Conservation (phyloP, 2,113 vertebrate genomes). For the Microcebus jonahi region DNA sequence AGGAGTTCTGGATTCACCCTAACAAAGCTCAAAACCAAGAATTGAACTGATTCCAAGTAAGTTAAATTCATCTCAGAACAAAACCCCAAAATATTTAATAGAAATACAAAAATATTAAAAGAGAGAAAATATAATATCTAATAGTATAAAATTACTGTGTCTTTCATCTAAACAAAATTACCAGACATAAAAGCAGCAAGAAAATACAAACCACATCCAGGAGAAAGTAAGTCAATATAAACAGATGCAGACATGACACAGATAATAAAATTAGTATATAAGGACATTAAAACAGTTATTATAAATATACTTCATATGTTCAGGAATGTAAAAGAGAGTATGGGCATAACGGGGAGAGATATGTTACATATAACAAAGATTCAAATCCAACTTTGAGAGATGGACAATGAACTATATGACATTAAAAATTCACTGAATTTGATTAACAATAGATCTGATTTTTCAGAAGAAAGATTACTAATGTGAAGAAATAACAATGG, state of each 20-base stretch:
- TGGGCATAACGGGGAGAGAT: background rate
- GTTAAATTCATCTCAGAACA: background rate
- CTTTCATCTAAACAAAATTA: background rate
- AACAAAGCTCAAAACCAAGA: background rate
- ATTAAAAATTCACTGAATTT: background rate
- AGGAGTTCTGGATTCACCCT: background rate
- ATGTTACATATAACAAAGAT: background rate
- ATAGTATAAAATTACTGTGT: background rate
- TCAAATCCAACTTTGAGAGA: background rate
- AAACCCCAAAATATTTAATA: background rate
- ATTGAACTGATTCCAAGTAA: background rate
- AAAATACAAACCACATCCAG: background rate
- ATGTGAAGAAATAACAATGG: background rate
- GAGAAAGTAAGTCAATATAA: background rate
- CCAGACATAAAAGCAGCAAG: background rate
- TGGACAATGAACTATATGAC: background rate
- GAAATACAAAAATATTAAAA: background rate
- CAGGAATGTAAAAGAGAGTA: background rate
- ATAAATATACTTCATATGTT: background rate
- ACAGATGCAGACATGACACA: background rate
- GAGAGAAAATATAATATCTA: background rate
- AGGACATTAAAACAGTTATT: background rate
- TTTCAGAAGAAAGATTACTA: slow-evolving; percentile 25
- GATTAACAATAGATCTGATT: background rate
- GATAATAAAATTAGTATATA: background rate